Percentiles rank a stretch among this genome's conserved stretches.
Conservation (phyloP, 92 coral and sea anemone genomes). For the Phenganax marumi region DNA sequence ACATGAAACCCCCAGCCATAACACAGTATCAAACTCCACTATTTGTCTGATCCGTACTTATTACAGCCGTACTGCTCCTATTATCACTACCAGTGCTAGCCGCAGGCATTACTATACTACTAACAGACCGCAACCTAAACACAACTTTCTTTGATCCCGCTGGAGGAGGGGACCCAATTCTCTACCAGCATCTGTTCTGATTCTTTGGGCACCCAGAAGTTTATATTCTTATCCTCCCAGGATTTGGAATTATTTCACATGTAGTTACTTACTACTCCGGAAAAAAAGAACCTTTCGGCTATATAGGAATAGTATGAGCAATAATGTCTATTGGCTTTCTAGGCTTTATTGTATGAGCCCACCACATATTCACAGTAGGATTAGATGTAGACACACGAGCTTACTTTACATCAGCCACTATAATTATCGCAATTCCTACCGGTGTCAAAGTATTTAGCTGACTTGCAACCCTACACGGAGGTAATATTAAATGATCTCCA, state of each 20-base stretch:
- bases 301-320: not conserved
- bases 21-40: conserved; percentile 30
- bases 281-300: conserved; percentile 24
- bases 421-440: conserved; percentile 37
- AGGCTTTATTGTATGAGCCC: conserved; percentile 29
- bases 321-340: not conserved
- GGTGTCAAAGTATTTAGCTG: conserved; percentile 46
- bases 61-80: conserved; percentile 30
- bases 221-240: conserved; percentile 31
- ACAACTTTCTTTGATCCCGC: conserved; percentile 43
- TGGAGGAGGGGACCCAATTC: conserved; percentile 36
- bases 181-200: conserved; percentile 35
- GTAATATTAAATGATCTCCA: conserved; percentile 36
- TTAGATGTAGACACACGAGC: conserved; percentile 47
- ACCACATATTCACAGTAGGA: conserved; percentile 44
- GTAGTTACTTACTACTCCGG: conserved; percentile 22
- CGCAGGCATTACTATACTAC: conserved; percentile 30
- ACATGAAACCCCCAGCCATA: no score
- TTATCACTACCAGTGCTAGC: conserved; percentile 43
- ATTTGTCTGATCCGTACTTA: conserved; percentile 39
- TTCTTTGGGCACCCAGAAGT: conserved; percentile 42
- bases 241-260: conserved; percentile 40
- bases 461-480: conserved; percentile 40
- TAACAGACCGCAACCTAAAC: conserved; percentile 33
- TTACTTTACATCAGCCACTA: conserved; percentile 41